Evolutionary conservation across 2,113 vertebrate species (phyloP), one percentile per base, ranked within the genome.

Genomic region (Vulpes lagopus): DNA sequence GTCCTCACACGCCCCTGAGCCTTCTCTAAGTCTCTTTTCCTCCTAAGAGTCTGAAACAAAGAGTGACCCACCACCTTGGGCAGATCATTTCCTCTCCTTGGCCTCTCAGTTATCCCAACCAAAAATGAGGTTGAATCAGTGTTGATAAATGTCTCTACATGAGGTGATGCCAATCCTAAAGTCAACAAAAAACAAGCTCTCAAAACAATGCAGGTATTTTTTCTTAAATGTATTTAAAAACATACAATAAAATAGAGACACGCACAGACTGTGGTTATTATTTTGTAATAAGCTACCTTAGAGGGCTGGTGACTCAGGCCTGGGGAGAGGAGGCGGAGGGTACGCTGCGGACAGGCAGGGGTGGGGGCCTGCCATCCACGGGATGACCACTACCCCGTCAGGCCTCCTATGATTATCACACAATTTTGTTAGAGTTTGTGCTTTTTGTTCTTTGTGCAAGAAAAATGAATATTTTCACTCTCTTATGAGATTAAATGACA

Each of bases 121-220:
- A 51, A 88, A 96, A 88, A 89, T 91, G 49, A 89, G 25, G 78
- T 67, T 88, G 91, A 91, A 65, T 88, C 30, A 49, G 11, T 79
- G 51, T 85, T 96, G 90, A 73, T 74, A 86, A 86, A 89, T 85
- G 27, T 79, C n/a, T 96, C 35, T 87, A 95, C 51, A 53, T 55
- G 57, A 85, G 11, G 27, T 60, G 5, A 94, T 67, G 32, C 7
- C 82, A 62, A 73, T 69, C 12, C 17, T 65, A 93, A 92, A 94
- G 67, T 57, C 82, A 89, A 89, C 30, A n/a, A 43, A 87, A 86
- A 43, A 27, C n/a, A 64, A 86, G 57, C 8, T 89, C 27, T 53
- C 16, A 49, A 87, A 71, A 73, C 57, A 84, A 87, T 16, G 51
- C 49, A 83, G 30, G 23, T 0, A 38, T 25, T 73, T 92, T 78